Base-by-base conservation (phyloP, 2,888 invertebrate species). In the Meiosimyza platycephala region DNA sequence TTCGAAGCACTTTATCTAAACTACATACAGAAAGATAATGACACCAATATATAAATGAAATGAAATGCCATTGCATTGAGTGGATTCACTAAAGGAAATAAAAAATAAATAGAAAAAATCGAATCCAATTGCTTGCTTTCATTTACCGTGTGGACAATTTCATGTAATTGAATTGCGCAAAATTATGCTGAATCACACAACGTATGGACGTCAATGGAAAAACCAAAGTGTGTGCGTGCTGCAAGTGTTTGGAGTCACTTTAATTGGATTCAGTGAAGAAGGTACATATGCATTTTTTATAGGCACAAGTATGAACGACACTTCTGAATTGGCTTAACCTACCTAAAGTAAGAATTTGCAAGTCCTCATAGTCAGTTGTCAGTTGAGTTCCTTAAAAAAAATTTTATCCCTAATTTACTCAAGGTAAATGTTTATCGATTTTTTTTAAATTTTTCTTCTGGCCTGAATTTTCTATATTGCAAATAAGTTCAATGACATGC, bases 401-500 rank as follows among this genome's bases (percentile, higher is more conserved):
- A 40, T 40, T 9, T 9, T 6, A 40, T 40, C 9, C 4, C 40
- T 40, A 40, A 40, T 40, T 40, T 40, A 40, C 9, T 40, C n/a
- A 18, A 55, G n/a, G 18, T 3, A 55, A 22, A 18, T 11, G 1
- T 55, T n/a, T 54, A 16, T 54, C n/a, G 11, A 55, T 55, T 55
- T 11, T 55, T 55, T 11, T 18, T n/a, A 16, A 28, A 28, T 4
- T 3, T 28, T 28, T 28, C 28, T 28, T 28, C 55, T 15, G 11
- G 54, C 55, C 4, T 11, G n/a, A 55, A 11, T 55, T 18, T 18
- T 11, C 18, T n/a, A 11, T 63, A 40, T 16, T 16, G 40, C 33
- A 22, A 9, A n/a, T 57, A 71, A 75, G 75, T 73, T 78, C 75
- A 76, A 55, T 77, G 77, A 77, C 80, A 75, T 76, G 80, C 78